phyloP scores from a whole-genome alignment of 1,140 invertebrate genomes.

The Drosophila sp. region DNA sequence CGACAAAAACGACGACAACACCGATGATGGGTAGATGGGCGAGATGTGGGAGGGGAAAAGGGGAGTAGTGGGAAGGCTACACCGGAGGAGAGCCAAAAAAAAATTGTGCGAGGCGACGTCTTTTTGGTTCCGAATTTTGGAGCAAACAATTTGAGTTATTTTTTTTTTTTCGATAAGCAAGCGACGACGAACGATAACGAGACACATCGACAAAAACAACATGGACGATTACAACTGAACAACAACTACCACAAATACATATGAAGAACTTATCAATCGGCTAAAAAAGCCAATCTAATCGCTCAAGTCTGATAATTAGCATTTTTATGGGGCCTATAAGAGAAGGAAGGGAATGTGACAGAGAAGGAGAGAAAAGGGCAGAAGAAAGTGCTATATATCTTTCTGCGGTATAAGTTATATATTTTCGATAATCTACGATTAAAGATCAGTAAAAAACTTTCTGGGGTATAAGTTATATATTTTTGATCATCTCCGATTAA shows the following conservation, averaged over 20 bases:
- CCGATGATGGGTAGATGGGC: conserved; percentile 24
- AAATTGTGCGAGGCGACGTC: conserved; percentile 13
- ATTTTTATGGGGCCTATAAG: conserved; percentile 37
- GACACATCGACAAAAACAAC: conserved; percentile 22
- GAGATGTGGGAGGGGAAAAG: background rate
- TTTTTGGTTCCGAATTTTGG: conserved; percentile 24
- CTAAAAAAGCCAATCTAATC: conserved; percentile 54
- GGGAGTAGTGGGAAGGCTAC: conserved; percentile 18
- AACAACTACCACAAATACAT: background rate
- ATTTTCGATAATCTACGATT: too few species aligned
- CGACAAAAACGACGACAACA: conserved; percentile 19
- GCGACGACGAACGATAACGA: conserved; percentile 64
- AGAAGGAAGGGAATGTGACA: background rate
- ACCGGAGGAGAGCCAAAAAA: conserved; percentile 30
- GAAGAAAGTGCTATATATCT: background rate
- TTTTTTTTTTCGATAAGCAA: conserved; percentile 34
- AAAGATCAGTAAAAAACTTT: background rate
- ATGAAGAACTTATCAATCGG: conserved; percentile 47
- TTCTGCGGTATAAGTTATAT: too few species aligned
- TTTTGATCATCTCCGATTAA: too few species aligned
- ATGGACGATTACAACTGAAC: conserved; percentile 28
- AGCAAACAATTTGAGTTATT: conserved; percentile 22
- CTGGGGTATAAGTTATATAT: too few species aligned
- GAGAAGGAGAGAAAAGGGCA: background rate
- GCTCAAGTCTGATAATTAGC: conserved; percentile 61